Conservation (phyloP, 2,113 vertebrate genomes). For the Hyperopisus bebe region DNA sequence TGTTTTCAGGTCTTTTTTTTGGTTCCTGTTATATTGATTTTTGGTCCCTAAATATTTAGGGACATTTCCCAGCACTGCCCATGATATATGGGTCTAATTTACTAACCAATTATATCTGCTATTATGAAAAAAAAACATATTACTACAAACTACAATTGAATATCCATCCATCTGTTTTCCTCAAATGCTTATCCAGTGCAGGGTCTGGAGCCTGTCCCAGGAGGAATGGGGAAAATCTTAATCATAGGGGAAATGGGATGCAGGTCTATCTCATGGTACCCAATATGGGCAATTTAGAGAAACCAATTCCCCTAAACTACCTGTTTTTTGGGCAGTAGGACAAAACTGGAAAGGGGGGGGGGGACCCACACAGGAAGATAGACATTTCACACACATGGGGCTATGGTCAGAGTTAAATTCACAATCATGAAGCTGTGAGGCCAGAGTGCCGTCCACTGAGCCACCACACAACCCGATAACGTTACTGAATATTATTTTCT, state of each 20-base stretch:
- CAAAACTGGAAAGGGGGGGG: background rate
- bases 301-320: background rate
- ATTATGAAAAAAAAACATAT: background rate
- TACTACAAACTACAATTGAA: background rate
- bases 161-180: background rate
- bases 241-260: background rate
- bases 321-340: background rate
- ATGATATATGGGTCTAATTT: background rate
- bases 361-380: background rate
- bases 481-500: background rate
- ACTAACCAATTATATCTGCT: background rate
- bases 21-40: background rate
- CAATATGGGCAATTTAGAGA: background rate
- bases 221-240: background rate
- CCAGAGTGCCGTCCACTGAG: background rate
- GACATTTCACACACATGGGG: background rate
- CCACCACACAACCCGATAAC: background rate
- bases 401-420: background rate
- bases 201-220: background rate
- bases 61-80: background rate
- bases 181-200: background rate
- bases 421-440: background rate
- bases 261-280: background rate
- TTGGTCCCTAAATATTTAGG: background rate
- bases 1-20: background rate